Evolutionary conservation across 1,140 invertebrate genomes (phyloP), one percentile per base, ranked within the genome.

Genomic region (Diuraphis noxia): DNA sequence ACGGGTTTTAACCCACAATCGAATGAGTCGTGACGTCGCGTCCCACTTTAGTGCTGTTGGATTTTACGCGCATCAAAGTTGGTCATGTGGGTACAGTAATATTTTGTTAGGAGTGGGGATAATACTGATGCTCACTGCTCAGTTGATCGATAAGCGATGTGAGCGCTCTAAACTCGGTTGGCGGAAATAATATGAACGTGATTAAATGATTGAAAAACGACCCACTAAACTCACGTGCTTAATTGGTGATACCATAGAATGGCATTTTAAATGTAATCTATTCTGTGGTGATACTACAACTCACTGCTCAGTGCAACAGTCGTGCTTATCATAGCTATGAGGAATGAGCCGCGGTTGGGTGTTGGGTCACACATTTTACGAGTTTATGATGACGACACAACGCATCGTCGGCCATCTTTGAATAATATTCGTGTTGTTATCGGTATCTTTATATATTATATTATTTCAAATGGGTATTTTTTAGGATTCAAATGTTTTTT

Each of bases 101-200:
- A 36, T 49, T 86, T 86, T 19, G n/a, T 46, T 85, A n/a, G 7
- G n/a, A 86, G 84, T 86, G 84, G 84, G 43, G 84, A 86, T 86
- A 36, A 25, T 13, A n/a, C 13, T 13, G 30, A 4, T 43, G 43
- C 84, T 10, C 8, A 10, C 7, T 6, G 38, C 79, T 86, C 43
- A 46, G 34, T 49, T n/a, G 43, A 86, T 86, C 84, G 21, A 86
- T 86, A 43, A 86, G 84, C 43, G 43, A 43, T 36, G n/a, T 9
- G 1, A 85, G 41, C 82, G 84, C 17, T 43, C 81, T 30, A 3
- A 17, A 9, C n/a, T 86, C n/a, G 36, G 43, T 86, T 36, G 43
- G 81, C 30, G 40, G 25, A 17, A 6, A 36, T 85, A 63, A 63
- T n/a, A 4, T 63, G 30, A 63, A 84, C 41, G 10, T 23, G 21